A percentile compares a stretch with the other conserved stretches of the same genome.
Evolutionary conservation across 2,113 vertebrate genomes (phyloP).

Genomic region (Agapornis roseicollis): DNA sequence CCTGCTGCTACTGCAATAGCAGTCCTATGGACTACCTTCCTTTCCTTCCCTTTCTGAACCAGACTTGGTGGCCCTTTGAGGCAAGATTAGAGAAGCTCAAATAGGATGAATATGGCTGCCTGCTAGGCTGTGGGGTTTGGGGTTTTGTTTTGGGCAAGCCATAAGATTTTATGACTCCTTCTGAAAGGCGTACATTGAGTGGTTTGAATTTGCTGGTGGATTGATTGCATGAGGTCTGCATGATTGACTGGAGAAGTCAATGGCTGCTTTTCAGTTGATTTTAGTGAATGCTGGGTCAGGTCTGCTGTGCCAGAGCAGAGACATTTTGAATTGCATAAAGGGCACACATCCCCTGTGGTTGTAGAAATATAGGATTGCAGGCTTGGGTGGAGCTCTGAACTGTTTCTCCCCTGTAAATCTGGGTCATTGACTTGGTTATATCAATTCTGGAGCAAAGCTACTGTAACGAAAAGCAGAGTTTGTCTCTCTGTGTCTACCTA

Average conservation of each 20-base stretch:
- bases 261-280: not conserved
- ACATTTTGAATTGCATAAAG: not conserved
- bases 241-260: not conserved
- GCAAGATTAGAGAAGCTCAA: not conserved
- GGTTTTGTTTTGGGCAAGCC: not conserved
- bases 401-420: not conserved
- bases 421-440: not conserved
- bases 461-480: not conserved
- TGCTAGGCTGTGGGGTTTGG: not conserved
- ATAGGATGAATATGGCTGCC: not conserved
- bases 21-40: not conserved
- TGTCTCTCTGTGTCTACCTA: not conserved
- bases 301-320: not conserved
- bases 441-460: not conserved
- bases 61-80: not conserved
- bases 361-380: not conserved
- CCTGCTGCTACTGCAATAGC: fast-evolving
- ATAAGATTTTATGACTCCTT: not conserved
- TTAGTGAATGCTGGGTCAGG: not conserved
- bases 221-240: not conserved
- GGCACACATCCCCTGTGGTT: not conserved
- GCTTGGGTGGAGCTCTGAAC: not conserved
- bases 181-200: not conserved
- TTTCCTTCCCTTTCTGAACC: not conserved
- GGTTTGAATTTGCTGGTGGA: not conserved